Base-by-base conservation (phyloP, 2,888 invertebrate genomes). In the Siphlonurus alternatus region DNA sequence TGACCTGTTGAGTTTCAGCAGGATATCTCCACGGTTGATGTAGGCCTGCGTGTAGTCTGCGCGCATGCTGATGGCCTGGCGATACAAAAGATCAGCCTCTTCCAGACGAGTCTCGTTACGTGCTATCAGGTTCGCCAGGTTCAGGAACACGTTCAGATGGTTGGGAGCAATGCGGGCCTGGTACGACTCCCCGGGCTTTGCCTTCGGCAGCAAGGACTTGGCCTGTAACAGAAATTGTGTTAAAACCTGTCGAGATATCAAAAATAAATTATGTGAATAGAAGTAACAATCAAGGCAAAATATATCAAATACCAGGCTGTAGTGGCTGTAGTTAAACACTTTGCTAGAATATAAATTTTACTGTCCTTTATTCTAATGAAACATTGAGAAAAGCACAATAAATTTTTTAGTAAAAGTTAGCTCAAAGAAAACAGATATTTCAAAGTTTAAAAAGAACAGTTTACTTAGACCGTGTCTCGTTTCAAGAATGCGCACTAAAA, bases 1-100 rank as follows among this genome's bases (percentile, higher is more conserved):
- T 63, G 69, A 77, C 77, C 75, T 86, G 78, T 95, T 95, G 71
- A 96, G 78, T 77, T 93, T 95, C 75, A 97, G 92, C 69, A 96
- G 81, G 73, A 97, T 91, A 77, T 97, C 96, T 0, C 96, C 97
- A 65, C 96, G 84, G 78, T 97, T 97, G 69, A 97, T 97, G 74
- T 97, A 97, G 7, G 96, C 97, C 75, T 94, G 91, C 0, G 93
- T 86, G 75, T 95, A 95, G 79, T 97, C 96, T 1, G 95, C 87
- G 69, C 97, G 81, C 97, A 97, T 97, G 73, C 94, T 93, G 69
- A 97, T 96, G 15, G 96, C 97, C 76, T 95, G 95, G 66, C 93
- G 81, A 73, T 96, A 94, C 61, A 96, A 76, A 81, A 91, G 82
- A 76, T 97, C 96, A 0, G 97, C 97, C 76, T 97, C 96, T 75